phyloP scores from a whole-genome alignment of 2,113 vertebrate genomes.

The Macroglossus sobrinus region DNA sequence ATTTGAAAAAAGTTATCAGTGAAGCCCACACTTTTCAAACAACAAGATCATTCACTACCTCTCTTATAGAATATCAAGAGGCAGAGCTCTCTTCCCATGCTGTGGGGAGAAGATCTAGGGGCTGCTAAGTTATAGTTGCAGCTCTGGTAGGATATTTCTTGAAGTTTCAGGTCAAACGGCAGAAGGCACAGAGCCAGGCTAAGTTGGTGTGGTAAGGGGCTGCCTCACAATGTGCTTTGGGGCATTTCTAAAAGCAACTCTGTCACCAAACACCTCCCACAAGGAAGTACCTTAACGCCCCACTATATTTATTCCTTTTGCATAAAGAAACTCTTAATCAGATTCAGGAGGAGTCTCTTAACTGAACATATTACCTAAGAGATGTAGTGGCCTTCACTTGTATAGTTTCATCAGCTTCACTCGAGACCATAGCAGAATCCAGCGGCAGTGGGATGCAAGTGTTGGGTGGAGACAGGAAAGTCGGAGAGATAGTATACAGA shows the following conservation, averaged over 20 bases:
- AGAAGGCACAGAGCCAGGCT: background rate
- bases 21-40: constrained; percentile 16
- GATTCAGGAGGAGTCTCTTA: background rate
- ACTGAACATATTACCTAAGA: background rate
- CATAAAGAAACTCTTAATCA: background rate
- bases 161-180: background rate
- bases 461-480: background rate
- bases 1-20: background rate
- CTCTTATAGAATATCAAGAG: background rate
- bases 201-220: background rate
- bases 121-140: background rate
- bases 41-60: background rate
- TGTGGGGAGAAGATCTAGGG: background rate
- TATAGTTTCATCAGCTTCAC: background rate
- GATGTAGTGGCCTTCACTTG: background rate
- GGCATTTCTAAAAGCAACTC: constrained; percentile 6
- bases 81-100: background rate
- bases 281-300: background rate
- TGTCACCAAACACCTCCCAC: background rate
- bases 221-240: background rate
- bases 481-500: background rate
- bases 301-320: background rate
- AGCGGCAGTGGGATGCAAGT: background rate
- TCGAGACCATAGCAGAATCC: background rate
- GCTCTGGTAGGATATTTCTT: background rate